Conservation (phyloP, 2,797 vertebrate genomes). For the Aeoliscus strigatus region DNA sequence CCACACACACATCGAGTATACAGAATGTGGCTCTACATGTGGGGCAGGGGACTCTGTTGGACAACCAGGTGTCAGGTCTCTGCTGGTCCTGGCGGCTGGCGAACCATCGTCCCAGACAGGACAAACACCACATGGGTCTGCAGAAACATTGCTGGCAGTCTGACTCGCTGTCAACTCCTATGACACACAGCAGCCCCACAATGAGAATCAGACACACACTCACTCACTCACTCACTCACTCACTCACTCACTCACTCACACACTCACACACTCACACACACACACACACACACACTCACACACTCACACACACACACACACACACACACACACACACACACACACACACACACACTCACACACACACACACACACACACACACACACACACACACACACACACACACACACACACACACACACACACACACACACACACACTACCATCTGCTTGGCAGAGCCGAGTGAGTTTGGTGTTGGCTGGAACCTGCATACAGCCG, state of each 20-base stretch:
- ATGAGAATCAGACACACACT: neutral
- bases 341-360: neutral
- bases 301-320: too few relatives aligned
- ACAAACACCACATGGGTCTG: constrained; percentile 95
- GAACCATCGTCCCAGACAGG: constrained; percentile 95
- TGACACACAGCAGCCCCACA: constrained; percentile 1
- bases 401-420: neutral
- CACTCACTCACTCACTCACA: neutral
- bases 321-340: constrained; percentile 5
- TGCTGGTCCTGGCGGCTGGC: constrained; percentile 93
- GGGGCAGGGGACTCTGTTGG: constrained; percentile 89
- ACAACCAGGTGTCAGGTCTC: constrained; percentile 90
- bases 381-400: constrained; percentile 5
- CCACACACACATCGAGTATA: constrained; percentile 85
- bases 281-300: neutral
- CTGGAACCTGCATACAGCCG: constrained; percentile 88
- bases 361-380: neutral
- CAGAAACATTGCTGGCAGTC: constrained; percentile 90
- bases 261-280: neutral
- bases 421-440: neutral
- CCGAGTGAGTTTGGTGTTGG: constrained; percentile 84
- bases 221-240: neutral
- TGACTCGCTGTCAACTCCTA: constrained; percentile 44
- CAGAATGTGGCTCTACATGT: constrained; percentile 92
- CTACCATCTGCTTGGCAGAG: constrained; percentile 76